These are phyloP conservation scores for Eustalomyia histrio DNA, from an alignment of 2,888 invertebrate species.

Conservation along the genomic window DNA sequence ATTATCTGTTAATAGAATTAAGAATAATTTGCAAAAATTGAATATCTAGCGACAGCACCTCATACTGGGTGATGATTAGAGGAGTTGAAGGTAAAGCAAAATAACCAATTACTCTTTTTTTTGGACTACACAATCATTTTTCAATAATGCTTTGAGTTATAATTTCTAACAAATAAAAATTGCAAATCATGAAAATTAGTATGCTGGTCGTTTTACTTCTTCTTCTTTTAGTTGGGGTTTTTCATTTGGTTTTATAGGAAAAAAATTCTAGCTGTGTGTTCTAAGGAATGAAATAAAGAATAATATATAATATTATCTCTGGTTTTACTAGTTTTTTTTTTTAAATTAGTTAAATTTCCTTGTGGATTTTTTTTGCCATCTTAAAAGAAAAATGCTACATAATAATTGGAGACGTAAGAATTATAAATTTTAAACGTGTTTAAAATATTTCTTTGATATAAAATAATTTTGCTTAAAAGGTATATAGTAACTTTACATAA, in stretches of 20 bases:
- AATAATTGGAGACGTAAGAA: no score
- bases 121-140: neutral
- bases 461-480: no score
- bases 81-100: neutral
- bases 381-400: no score
- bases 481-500: no score
- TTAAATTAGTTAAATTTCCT: no score
- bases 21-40: no score
- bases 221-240: constrained; percentile 34
- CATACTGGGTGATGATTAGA: no score
- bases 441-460: no score
- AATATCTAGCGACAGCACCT: no score
- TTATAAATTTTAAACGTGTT: no score
- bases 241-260: constrained; percentile 34
- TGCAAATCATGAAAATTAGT: constrained; percentile 61
- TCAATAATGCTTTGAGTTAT: constrained; percentile 50
- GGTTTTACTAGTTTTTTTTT: neutral
- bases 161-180: constrained; percentile 59
- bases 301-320: constrained; percentile 40
- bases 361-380: no score
- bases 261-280: neutral
- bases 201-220: constrained; percentile 47
- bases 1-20: no score
- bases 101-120: constrained; percentile 27
- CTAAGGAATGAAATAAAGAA: constrained; percentile 26